These are phyloP conservation scores for Chionodraco myersi DNA, from an alignment of 2,113 vertebrate species.

Conservation along the genomic window DNA sequence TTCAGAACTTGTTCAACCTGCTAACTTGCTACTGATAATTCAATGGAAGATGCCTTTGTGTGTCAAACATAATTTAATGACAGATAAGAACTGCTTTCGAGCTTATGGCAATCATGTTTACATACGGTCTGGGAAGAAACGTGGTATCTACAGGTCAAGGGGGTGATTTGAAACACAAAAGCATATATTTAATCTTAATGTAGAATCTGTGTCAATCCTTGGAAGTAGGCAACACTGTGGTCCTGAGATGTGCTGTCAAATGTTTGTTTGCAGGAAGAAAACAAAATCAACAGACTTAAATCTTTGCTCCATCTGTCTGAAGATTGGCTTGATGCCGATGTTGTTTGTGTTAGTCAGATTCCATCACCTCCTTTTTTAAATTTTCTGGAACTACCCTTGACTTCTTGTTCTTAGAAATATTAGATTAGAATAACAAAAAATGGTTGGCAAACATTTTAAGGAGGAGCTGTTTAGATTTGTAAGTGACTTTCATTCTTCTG, in stretches of 20 bases:
- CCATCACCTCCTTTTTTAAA: not conserved
- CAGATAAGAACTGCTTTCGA: not conserved
- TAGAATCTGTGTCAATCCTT: slow-evolving; percentile 28
- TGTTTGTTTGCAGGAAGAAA: slow-evolving; percentile 10
- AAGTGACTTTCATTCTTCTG: too few species aligned
- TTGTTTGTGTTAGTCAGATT: slow-evolving; percentile 12
- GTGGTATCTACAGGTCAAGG: slow-evolving; percentile 26
- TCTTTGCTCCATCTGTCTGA: slow-evolving; percentile 41
- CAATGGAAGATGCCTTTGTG: slow-evolving; percentile 13
- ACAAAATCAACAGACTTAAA: slow-evolving; percentile 39
- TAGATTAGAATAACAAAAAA: too few species aligned
- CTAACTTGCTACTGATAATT: not conserved
- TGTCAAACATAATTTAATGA: not conserved
- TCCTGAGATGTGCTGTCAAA: slow-evolving; percentile 1
- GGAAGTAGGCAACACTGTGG: not conserved
- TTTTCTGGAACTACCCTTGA: not conserved
- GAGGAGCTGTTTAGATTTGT: not conserved
- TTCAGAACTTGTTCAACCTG: slow-evolving; percentile 15
- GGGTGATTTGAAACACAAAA: slow-evolving; percentile 45
- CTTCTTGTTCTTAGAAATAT: not conserved
- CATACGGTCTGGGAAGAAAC: not conserved
- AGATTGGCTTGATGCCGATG: slow-evolving; percentile 10
- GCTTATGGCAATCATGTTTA: slow-evolving; percentile 38
- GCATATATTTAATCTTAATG: slow-evolving; percentile 31
- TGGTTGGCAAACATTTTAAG: not conserved